Percentiles rank a stretch among this genome's conserved stretches.
Evolutionary conservation across 2,797 vertebrate species (phyloP).

Genomic region (Sebastes baramenuke): DNA sequence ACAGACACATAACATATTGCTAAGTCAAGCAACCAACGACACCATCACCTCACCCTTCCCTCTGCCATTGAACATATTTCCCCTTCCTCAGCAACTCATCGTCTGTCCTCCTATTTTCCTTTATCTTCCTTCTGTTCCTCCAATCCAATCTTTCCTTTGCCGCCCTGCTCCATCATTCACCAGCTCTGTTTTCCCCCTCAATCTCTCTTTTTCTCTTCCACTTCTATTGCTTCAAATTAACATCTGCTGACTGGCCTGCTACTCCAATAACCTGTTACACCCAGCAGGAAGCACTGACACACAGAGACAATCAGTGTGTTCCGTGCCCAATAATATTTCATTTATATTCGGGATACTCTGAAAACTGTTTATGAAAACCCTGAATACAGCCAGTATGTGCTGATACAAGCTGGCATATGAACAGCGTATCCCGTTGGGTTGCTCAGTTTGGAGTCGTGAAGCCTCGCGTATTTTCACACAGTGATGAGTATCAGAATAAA

Average conservation of each 20-base stretch:
- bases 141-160: conserved; percentile 50
- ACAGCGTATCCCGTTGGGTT: conserved; percentile 16
- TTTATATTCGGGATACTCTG: conserved; percentile 43
- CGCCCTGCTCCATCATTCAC: conserved; percentile 47
- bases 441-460: conserved; percentile 26
- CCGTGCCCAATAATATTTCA: conserved; percentile 55
- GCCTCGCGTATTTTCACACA: conserved; percentile 13
- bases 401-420: conserved; percentile 47
- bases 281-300: conserved; percentile 41
- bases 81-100: conserved; percentile 52
- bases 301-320: conserved; percentile 46
- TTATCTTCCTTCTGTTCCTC: conserved; percentile 55
- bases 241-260: conserved; percentile 64
- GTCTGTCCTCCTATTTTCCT: conserved; percentile 49
- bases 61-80: conserved; percentile 24
- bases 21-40: conserved; percentile 12
- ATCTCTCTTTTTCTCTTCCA: conserved; percentile 30
- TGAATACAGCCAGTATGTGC: conserved; percentile 18
- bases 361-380: conserved; percentile 49
- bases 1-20: not conserved
- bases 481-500: conserved; percentile 39
- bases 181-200: not conserved
- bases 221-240: conserved; percentile 64
- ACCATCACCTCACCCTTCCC: conserved; percentile 5
- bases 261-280: conserved; percentile 59